phyloP scores from a whole-genome alignment of 2,888 invertebrate genomes.

The Mythimna lalbum region DNA sequence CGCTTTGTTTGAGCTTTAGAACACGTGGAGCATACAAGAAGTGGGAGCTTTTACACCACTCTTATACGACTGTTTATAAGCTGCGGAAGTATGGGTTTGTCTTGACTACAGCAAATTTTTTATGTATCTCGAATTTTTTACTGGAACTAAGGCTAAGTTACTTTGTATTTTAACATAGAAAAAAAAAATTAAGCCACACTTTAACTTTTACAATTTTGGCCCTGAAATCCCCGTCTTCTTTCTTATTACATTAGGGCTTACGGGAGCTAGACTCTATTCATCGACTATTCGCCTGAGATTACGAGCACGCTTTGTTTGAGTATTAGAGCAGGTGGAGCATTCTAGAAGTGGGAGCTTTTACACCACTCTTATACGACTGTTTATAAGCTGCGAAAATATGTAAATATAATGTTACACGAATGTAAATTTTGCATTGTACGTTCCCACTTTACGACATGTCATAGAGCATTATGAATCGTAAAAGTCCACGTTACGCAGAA shows the following conservation, averaged over 20 bases:
- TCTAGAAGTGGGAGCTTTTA: constrained; percentile 21
- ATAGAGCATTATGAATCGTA: constrained; percentile 53
- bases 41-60: constrained; percentile 10
- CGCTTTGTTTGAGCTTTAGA: constrained; percentile 38
- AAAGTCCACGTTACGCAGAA: constrained; percentile 27
- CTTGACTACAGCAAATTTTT: too few relatives aligned
- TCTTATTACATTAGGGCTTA: constrained; percentile 50
- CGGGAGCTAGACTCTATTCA: constrained; percentile 41
- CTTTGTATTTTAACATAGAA: too few relatives aligned
- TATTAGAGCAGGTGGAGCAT: constrained; percentile 22
- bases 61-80: constrained; percentile 23
- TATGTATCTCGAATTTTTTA: too few relatives aligned
- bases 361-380: constrained; percentile 9
- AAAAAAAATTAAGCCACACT: too few relatives aligned
- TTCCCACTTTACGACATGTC: constrained; percentile 49
- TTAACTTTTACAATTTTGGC: too few relatives aligned
- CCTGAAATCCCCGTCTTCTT: too few relatives aligned
- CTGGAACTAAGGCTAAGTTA: too few relatives aligned
- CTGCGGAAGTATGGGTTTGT: constrained; percentile 46
- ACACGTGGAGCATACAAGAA: constrained; percentile 20
- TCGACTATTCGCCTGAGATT: constrained; percentile 35
- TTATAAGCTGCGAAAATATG: constrained; percentile 43
- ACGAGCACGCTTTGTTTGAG: constrained; percentile 38
- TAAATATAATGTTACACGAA: constrained; percentile 34
- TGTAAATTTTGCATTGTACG: constrained; percentile 41